Evolutionary conservation across 2,797 vertebrate genomes (phyloP), one percentile per base, ranked within the genome.

Genomic region (Leucoraja ocellata): DNA sequence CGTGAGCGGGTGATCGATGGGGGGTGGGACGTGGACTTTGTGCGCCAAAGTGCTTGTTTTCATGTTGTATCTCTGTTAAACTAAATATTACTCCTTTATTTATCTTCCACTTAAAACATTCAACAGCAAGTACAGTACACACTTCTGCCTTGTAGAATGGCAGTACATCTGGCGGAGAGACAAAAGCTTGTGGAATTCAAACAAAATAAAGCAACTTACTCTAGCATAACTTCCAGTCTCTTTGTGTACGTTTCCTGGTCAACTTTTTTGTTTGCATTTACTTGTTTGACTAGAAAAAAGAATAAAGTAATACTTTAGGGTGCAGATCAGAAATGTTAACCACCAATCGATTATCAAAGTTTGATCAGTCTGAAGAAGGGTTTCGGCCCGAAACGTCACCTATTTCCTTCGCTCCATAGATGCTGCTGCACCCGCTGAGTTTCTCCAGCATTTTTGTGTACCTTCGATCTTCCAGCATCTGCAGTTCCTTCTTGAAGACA

Each of bases 221-320:
- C 98, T 76, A 99, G 97, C 98, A 99, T 99, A 93, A 98, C 97
- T 93, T 97, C 97, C 95, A 99, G 94, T 80, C 98, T 96, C 95
- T 97, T 98, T 90, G 96, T 95, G 18, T 98, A 99, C 61, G 97
- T 94, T 0, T 98, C 97, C 94, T 95, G 94, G 94, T 99, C 98
- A 28, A 98, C 94, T 13, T 95, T 97, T 94, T 96, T 97, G 0
- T 61, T 84, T 39, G 93, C 16, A 68, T 23, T 79, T 39, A 65
- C 77, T 58, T 84, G 77, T 10, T 65, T 23, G 39, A 78, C 77
- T 93, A 61, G 58, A n/a, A 11, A 93, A 81, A 63, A 78, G 13
- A 74, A 39, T 18, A 71, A 91, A 73, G 23, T 39, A 74, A 74
- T 4, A 90, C 39, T 54, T 18, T 54, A 46, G 36, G 10, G 8